Base-by-base conservation (phyloP, 2,797 vertebrate species). In the Cetoscarus ocellatus region DNA sequence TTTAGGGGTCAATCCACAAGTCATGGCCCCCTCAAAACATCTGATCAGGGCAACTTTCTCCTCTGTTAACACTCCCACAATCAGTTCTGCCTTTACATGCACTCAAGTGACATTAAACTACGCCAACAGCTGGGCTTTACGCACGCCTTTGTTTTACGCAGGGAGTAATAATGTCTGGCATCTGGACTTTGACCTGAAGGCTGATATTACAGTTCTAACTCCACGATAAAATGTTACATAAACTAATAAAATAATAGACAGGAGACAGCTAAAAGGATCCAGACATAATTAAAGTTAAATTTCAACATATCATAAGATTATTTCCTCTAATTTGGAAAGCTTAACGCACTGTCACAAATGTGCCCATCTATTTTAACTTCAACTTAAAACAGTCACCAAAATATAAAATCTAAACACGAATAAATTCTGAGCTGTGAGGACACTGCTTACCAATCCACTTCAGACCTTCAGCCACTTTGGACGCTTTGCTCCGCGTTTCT, bases 171-270 rank as follows among this genome's bases (percentile, higher is more conserved):
- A 78, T 70, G 70, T 67, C 70, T 80, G 74, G 75, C 83, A 87
- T 77, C 82, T 91, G 89, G 90, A 93, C 91, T 93, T 93, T 92
- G 82, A 80, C 81, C 86, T 27, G 79, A 63, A 77, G 83, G 85
- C 82, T 85, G 71, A 83, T 80, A 79, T 87, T 80, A 70, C 70
- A 80, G 77, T 75, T 79, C 83, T 86, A 78, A 71, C 83, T 79
- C 43, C 34, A 83, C 75, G 84, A 89, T 90, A 89, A 90, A 91
- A 39, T 45, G 64, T 44, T 18, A 60, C 44, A 15, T 76, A 71
- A 75, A 78, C 40, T 50, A 59, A 75, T 35, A 52, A 45, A 55
- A 53, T 58, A 8, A 45, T 14, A 50, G 55, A 38, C 10, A 18
- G 9, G 47, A 59, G 38, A 70, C 40, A 52, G 19, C 27, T 1